phyloP scores from a whole-genome alignment of 2,113 vertebrate genomes.

The Capricornis sumatraensis region DNA sequence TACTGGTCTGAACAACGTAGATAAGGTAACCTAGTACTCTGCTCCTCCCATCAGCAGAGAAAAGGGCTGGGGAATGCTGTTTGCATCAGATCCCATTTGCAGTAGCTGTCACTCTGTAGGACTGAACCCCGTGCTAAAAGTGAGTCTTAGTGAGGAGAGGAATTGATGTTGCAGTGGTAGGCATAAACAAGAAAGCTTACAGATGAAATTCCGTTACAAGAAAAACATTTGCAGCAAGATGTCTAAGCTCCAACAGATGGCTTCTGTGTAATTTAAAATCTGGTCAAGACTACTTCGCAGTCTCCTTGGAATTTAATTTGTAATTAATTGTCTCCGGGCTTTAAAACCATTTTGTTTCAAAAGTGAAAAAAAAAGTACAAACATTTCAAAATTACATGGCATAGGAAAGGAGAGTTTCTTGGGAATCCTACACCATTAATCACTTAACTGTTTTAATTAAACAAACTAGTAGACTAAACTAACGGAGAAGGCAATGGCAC shows the following conservation, averaged over 20 bases:
- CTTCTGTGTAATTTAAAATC: background rate
- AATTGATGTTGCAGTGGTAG: background rate
- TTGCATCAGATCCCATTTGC: background rate
- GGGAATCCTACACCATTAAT: background rate
- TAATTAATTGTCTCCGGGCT: background rate
- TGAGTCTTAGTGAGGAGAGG: background rate
- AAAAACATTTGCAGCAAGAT: background rate
- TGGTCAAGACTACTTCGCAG: background rate
- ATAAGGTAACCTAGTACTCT: background rate
- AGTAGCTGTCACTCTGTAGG: background rate
- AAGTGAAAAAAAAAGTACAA: background rate
- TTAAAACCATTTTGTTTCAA: constrained; percentile 11
- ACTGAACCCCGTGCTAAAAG: background rate
- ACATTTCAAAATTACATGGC: background rate
- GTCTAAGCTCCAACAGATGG: background rate
- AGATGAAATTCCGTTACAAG: background rate
- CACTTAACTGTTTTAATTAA: background rate
- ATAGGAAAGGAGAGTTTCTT: constrained; percentile 1
- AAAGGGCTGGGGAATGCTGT: background rate
- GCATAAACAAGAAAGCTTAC: background rate
- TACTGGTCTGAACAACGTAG: background rate
- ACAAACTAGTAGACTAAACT: background rate
- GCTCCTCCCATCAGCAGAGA: background rate
- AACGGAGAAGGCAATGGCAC: background rate
- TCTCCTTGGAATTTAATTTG: background rate